phyloP scores from a whole-genome alignment of 1,140 invertebrate genomes.

The Reticulitermes speratus region DNA sequence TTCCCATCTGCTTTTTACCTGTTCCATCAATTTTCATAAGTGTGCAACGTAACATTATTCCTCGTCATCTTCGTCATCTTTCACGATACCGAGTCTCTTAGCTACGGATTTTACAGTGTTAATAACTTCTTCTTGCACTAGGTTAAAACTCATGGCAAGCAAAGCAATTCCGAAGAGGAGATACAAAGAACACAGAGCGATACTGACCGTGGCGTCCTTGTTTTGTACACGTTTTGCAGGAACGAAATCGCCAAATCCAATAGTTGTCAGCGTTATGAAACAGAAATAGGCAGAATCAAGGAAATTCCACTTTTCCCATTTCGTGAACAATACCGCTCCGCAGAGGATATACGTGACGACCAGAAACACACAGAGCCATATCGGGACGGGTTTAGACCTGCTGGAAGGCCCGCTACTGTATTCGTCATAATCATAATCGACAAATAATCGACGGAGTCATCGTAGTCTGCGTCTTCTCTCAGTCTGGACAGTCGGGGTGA shows the following conservation, averaged over 20 bases:
- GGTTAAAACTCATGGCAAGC: conserved; percentile 97
- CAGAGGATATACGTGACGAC: conserved; percentile 87
- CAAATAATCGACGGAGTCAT: conserved; percentile 48
- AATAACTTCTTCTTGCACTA: conserved; percentile 91
- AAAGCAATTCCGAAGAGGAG: conserved; percentile 95
- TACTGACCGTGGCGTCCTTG: conserved; percentile 68
- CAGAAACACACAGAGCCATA: conserved; percentile 86
- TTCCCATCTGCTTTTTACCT: too few species aligned
- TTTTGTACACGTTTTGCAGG: conserved; percentile 72
- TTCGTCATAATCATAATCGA: conserved; percentile 45
- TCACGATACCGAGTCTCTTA: conserved; percentile 80
- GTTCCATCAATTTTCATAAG: too few species aligned
- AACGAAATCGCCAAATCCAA: conserved; percentile 92
- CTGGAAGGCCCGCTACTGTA: conserved; percentile 37
- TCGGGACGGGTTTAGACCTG: conserved; percentile 74
- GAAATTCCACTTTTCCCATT: conserved; percentile 84
- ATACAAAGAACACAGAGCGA: conserved; percentile 90
- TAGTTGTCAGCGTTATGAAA: conserved; percentile 93
- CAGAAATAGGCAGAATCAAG: conserved; percentile 93
- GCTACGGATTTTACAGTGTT: conserved; percentile 81
- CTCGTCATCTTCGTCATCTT: conserved; percentile 66
- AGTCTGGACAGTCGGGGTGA: conserved; percentile 33
- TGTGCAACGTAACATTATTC: not conserved
- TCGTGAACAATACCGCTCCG: conserved; percentile 80
- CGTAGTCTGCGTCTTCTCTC: conserved; percentile 46